These are phyloP conservation scores for Osmerus eperlanus DNA, from an alignment of 2,113 vertebrate species.

Conservation along the genomic window DNA sequence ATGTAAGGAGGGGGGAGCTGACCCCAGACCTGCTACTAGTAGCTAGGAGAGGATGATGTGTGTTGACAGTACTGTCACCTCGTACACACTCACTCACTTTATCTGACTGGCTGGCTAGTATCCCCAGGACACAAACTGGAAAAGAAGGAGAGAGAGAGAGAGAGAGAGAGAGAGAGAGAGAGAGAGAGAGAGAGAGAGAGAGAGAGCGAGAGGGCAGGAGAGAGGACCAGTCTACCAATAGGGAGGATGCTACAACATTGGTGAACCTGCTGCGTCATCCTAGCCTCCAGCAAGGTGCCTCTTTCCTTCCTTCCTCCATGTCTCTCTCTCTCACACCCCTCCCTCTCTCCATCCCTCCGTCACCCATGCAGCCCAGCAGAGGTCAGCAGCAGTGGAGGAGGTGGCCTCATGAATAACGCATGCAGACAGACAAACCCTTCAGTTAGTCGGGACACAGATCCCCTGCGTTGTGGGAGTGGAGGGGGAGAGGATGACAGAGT, in stretches of 20 bases:
- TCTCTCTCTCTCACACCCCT: too few species aligned
- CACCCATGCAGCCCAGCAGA: not conserved
- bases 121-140: slow-evolving; percentile 10
- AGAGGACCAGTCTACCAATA: not conserved
- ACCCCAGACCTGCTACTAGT: slow-evolving; percentile 5
- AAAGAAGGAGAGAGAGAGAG: not conserved
- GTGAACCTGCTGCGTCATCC: too few species aligned
- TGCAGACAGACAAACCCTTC: slow-evolving; percentile 8
- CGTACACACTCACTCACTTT: slow-evolving; percentile 15
- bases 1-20: not conserved
- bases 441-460: slow-evolving; percentile 23
- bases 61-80: slow-evolving; percentile 34
- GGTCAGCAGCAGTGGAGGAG: not conserved
- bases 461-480: slow-evolving; percentile 6
- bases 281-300: too few species aligned
- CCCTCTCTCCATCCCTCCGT: too few species aligned
- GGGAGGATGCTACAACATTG: not conserved
- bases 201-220: slow-evolving; percentile 23
- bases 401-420: slow-evolving; percentile 11
- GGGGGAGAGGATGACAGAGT: not conserved
- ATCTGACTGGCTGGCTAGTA: slow-evolving; percentile 20
- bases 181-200: not conserved
- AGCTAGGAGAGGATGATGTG: slow-evolving; percentile 22
- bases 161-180: slow-evolving; percentile 36
- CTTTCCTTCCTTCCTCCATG: too few species aligned